A percentile compares a stretch with the other conserved stretches of the same genome.
Evolutionary conservation across 92 coral and sea anemone species (phyloP).

Genomic region (Epizoanthus fatuus): DNA sequence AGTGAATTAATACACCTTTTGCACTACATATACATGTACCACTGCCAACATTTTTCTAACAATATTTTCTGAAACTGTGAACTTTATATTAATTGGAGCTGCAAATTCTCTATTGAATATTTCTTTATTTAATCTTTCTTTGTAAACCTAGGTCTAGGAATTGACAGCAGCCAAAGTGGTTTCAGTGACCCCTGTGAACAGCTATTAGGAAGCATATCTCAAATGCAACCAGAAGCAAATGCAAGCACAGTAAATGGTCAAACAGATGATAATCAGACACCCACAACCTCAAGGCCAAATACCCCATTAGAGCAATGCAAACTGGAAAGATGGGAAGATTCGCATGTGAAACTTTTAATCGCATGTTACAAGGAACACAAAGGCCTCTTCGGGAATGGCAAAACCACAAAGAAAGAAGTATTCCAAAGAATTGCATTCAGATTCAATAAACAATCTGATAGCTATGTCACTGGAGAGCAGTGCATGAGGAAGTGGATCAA

Average conservation of each 20-base stretch:
- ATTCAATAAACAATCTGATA: slow-evolving; percentile 42
- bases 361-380: slow-evolving; percentile 44
- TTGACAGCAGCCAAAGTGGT: slow-evolving; percentile 1
- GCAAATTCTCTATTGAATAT: background rate
- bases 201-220: background rate
- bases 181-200: slow-evolving; percentile 22
- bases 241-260: background rate
- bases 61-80: too few relatives aligned
- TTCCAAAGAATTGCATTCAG: slow-evolving; percentile 53
- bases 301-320: slow-evolving; percentile 24
- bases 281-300: slow-evolving; percentile 16
- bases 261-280: slow-evolving; percentile 22
- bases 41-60: too few relatives aligned
- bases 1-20: too few relatives aligned
- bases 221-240: background rate
- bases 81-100: background rate
- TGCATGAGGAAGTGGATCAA: slow-evolving; percentile 56
- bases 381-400: slow-evolving; percentile 44
- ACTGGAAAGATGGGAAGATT: slow-evolving; percentile 62
- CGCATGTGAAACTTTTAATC: slow-evolving; percentile 37
- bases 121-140: background rate
- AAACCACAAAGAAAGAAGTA: slow-evolving; percentile 46
- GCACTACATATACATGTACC: too few relatives aligned
- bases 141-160: slow-evolving; percentile 5
- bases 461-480: slow-evolving; percentile 54